phyloP scores from a whole-genome alignment of 2,113 vertebrate genomes.

The Pygoscelis antarcticus region DNA sequence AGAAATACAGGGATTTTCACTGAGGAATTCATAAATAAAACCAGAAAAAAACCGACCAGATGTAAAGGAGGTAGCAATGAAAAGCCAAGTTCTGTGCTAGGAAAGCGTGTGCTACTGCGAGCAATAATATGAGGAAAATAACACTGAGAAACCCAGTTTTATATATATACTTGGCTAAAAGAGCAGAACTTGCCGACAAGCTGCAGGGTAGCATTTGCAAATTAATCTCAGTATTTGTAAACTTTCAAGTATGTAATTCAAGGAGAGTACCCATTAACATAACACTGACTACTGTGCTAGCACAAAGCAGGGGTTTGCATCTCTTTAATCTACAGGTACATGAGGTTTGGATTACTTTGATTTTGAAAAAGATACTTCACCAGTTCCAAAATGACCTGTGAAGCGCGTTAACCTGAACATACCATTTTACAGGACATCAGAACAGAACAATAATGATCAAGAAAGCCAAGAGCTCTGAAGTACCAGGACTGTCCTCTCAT shows the following conservation, averaged over 20 bases:
- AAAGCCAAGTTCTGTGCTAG: neutral
- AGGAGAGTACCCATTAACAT: neutral
- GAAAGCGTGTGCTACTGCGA: neutral
- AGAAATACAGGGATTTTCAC: conserved; percentile 24
- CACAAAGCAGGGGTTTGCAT: conserved; percentile 7
- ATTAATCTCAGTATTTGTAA: neutral
- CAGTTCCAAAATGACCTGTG: neutral
- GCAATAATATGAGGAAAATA: neutral
- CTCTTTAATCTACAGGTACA: conserved; percentile 34
- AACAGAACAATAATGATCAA: neutral
- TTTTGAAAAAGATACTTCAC: neutral
- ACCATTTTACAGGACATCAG: conserved; percentile 14
- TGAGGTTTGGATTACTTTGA: neutral
- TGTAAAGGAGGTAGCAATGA: conserved; percentile 21
- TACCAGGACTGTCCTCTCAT: neutral
- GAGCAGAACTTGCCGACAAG: neutral
- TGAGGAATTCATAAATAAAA: conserved; percentile 48
- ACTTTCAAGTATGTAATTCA: neutral
- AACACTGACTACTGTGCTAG: neutral
- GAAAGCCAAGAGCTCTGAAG: neutral
- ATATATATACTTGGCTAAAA: neutral
- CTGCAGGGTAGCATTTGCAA: neutral
- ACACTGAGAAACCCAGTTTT: neutral
- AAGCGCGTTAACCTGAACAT: neutral
- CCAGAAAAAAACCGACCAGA: neutral